Base-by-base conservation (phyloP, 2,888 invertebrate species). In the Drosophila colorata region DNA sequence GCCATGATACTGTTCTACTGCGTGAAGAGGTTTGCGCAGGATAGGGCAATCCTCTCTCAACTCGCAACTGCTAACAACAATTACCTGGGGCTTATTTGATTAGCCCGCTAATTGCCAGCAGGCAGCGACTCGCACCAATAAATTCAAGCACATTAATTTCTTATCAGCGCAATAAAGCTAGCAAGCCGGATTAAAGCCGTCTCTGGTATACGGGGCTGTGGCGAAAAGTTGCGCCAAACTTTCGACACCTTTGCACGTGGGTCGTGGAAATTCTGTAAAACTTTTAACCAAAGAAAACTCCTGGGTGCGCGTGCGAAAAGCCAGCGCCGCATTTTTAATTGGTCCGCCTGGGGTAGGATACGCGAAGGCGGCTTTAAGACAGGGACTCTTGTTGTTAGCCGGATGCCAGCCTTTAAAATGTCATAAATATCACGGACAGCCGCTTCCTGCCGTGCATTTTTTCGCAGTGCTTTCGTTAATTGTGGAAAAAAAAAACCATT, bases 301-400 rank as follows among this genome's bases (percentile, higher is more conserved):
- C 65, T 68, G 77, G 76, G 52, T 72, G 88, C 74, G 81, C 84
- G 88, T 80, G 84, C 87, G 85, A 85, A 88, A 85, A 88, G 87
- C 80, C 49, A 58, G 69, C 69, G 49, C 61, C 65, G 84, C 85
- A 80, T 85, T 87, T 88, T 87, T 85, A 85, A 85, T 85, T 88
- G 88, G 75, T 63, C 64, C 55, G 69, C 51, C 33, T 20, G 6
- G n/a, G 7, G 18, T 25, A 14, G 71, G 40, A 48, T 38, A 37
- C 28, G n/a, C 35, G 31, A 18, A 28, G 28, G 7, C 28, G 52
- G 47, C 73, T 69, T 74, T 43, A 73, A 73, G 69, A 64, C 53
- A 43, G 31, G 44, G 8, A 41, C 49, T 64, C 9, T n/a, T 11
- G 6, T 18, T 69, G 28, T 68, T 59, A 59, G 68, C 55, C 78